Base-by-base conservation (phyloP, 2,888 invertebrate genomes). In the Phaonia tiefii region DNA sequence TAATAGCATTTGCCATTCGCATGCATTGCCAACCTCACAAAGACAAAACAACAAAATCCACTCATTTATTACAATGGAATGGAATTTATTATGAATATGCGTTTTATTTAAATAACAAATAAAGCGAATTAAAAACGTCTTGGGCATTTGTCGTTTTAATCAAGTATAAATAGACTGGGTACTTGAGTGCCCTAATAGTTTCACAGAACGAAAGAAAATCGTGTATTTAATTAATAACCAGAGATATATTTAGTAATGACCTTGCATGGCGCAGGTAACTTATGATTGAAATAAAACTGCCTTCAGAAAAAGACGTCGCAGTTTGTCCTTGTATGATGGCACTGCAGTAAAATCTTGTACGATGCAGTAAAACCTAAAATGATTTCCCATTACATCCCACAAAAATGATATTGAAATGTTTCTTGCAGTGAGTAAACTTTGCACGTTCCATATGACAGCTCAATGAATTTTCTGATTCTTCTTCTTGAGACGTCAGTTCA, bases 31-130 rank as follows among this genome's bases (percentile, higher is more conserved):
- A n/a, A n/a, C n/a, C n/a, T n/a, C n/a, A n/a, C 11, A 17, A 20
- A 20, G 15, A 37, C 5, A 39, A 10, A 39, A 42, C 31, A 26
- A 5, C 37, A 7, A 31, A 13, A 26, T 4, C 58, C 13, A 42
- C n/a, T n/a, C 42, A 63, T 63, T 60, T 1, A n/a, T n/a, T n/a
- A 31, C 31, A 13, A 39, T 63, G 42, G 42, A 39, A 39, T 42
- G 42, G 63, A 63, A 63, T 63, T 63, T 63, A 63, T 63, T 63
- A 42, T 20, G 22, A 42, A 63, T 42, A 63, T 63, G 63, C 63
- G 63, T 63, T 63, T 63, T 42, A 63, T 39, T 63, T 63, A 63
- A 63, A 56, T 26, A 56, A 63, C 39, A 3, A 51, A n/a, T 17
- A 39, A 63, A 63, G 11, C n/a, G n/a, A n/a, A n/a, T n/a, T n/a